These are phyloP conservation scores for Dunckerocampus dactyliophorus DNA, from an alignment of 2,113 vertebrate genomes.

Conservation along the genomic window DNA sequence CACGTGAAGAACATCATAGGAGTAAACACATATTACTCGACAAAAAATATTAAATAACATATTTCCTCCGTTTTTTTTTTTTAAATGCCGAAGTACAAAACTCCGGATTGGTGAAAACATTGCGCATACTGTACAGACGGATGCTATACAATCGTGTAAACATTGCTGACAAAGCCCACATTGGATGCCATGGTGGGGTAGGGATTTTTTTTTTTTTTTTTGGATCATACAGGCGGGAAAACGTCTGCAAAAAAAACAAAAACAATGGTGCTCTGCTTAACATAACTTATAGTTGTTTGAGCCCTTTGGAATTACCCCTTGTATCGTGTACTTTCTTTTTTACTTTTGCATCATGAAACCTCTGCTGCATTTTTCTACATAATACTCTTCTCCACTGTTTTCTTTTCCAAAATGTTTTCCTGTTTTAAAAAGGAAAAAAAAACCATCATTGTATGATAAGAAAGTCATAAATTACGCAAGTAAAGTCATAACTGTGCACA, in stretches of 20 bases:
- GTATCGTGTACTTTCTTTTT: conserved; percentile 28
- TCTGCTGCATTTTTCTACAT: background rate
- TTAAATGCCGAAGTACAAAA: conserved; percentile 41
- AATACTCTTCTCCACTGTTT: background rate
- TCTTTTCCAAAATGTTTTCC: background rate
- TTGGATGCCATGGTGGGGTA: conserved; percentile 18
- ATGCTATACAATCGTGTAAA: conserved; percentile 60
- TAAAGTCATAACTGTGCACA: too few species aligned
- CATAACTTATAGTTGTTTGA: conserved; percentile 44
- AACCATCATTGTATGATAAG: too few species aligned
- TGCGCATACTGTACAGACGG: conserved; percentile 28
- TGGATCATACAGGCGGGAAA: too few species aligned
- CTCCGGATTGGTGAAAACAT: conserved; percentile 27
- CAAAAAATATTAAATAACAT: conserved; percentile 39
- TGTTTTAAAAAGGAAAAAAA: too few species aligned
- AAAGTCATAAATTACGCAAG: too few species aligned
- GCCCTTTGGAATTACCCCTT: conserved; percentile 54
- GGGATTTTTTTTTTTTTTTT: background rate
- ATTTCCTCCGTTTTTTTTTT: conserved; percentile 16
- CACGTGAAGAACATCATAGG: conserved; percentile 40
- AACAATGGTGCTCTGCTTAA: conserved; percentile 10
- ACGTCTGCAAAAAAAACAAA: too few species aligned
- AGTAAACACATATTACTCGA: conserved; percentile 28
- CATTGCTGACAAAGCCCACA: conserved; percentile 38
- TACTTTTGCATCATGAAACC: background rate